Percentiles rank a stretch among this genome's conserved stretches.
Evolutionary conservation across 1,140 invertebrate genomes (phyloP).

Genomic region (Hycleus cichorii): DNA sequence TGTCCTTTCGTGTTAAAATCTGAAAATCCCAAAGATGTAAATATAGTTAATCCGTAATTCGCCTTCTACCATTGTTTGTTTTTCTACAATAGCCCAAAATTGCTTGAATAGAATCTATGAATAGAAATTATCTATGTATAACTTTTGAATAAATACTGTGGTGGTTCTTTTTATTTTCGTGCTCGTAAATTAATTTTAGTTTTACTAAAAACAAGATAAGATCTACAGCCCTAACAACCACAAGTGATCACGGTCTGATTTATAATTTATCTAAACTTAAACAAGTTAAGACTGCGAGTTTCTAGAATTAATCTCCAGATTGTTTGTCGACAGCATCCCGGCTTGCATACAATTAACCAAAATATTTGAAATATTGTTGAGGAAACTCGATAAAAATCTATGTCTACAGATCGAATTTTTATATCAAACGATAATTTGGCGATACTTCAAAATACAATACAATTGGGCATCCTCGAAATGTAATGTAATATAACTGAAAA

Average conservation of each 20-base stretch:
- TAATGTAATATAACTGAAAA: too few species aligned
- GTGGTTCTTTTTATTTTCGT: conserved; percentile 5
- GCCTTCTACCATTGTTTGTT: too few species aligned
- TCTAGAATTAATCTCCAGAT: conserved; percentile 12
- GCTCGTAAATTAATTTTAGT: conserved; percentile 18
- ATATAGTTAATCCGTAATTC: too few species aligned
- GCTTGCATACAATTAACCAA: conserved; percentile 12
- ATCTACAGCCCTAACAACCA: conserved; percentile 17
- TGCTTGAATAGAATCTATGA: background rate
- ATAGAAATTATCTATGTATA: conserved; percentile 1
- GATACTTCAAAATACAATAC: too few species aligned
- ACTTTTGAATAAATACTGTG: conserved; percentile 6
- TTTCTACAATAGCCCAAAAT: background rate
- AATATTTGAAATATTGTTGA: too few species aligned
- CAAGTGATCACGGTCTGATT: conserved; percentile 20
- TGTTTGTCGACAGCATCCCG: conserved; percentile 12
- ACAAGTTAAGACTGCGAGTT: conserved; percentile 18
- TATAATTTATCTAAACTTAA: conserved; percentile 22
- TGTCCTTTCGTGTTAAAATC: too few species aligned
- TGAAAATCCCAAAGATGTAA: too few species aligned
- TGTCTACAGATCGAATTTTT: too few species aligned
- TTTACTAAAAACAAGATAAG: conserved; percentile 10
- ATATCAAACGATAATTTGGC: too few species aligned
- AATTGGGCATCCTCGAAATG: too few species aligned
- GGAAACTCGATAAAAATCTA: too few species aligned